These are phyloP conservation scores for Chelmon rostratus DNA, from an alignment of 2,797 vertebrate genomes.

Conservation along the genomic window DNA sequence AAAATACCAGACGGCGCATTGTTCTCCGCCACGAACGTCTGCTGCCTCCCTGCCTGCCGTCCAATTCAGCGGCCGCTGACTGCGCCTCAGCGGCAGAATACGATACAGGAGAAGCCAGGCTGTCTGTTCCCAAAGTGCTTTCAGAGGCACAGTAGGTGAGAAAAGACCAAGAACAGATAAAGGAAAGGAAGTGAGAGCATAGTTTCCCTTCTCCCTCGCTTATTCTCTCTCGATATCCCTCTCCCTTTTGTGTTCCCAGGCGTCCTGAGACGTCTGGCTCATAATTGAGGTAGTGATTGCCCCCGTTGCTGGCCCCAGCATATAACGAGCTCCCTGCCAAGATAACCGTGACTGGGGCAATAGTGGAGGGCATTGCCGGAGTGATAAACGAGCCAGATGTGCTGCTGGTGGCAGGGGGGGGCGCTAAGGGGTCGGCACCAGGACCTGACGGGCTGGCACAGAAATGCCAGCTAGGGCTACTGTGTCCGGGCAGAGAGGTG, in stretches of 20 bases:
- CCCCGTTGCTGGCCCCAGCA: conserved; percentile 53
- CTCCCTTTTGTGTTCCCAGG: conserved; percentile 76
- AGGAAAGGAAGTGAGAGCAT: conserved; percentile 82
- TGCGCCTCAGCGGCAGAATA: not conserved
- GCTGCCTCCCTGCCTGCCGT: not conserved
- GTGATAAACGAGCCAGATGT: conserved; percentile 86
- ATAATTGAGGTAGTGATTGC: conserved; percentile 75
- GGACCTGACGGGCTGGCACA: conserved; percentile 50
- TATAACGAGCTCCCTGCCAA: conserved; percentile 72
- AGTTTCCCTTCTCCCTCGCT: conserved; percentile 72
- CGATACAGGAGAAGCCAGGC: conserved; percentile 6
- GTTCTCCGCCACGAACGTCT: not conserved
- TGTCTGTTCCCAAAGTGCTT: conserved; percentile 36
- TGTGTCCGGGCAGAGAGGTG: conserved; percentile 64
- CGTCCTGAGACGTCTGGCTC: conserved; percentile 72
- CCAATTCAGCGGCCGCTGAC: not conserved
- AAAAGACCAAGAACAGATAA: conserved; percentile 70
- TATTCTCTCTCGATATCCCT: conserved; percentile 45
- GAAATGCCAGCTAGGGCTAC: conserved; percentile 48
- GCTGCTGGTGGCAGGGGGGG: conserved; percentile 30
- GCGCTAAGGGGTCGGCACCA: conserved; percentile 43
- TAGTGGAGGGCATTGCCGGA: conserved; percentile 68
- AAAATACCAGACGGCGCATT: conserved; percentile 3
- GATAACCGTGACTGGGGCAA: conserved; percentile 69
- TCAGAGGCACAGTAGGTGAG: conserved; percentile 34